Evolutionary conservation across 2,888 invertebrate genomes (phyloP).

Genomic region (Drosophila pullipes): DNA sequence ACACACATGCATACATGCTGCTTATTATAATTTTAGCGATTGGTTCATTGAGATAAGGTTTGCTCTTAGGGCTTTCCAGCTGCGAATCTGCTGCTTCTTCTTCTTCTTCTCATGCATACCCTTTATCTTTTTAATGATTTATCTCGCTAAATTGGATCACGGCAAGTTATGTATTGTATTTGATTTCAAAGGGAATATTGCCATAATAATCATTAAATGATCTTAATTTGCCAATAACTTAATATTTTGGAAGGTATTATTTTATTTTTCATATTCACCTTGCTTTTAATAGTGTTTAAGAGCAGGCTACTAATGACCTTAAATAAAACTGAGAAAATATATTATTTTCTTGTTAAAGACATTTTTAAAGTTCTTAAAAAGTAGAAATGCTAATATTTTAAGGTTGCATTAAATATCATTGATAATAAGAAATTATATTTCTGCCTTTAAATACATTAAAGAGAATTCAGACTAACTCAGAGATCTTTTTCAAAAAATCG

Average conservation of each 20-base stretch:
- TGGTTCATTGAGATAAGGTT: slow-evolving; percentile 34
- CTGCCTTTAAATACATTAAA: neutral
- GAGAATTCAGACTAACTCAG: neutral
- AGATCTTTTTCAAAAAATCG: neutral
- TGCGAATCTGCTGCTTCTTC: neutral
- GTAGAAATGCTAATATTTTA: too few relatives aligned
- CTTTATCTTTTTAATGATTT: slow-evolving; percentile 47
- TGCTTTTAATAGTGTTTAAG: neutral
- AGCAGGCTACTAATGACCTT: neutral
- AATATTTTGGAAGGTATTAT: neutral
- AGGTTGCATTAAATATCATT: neutral
- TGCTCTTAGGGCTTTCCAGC: slow-evolving; percentile 4
- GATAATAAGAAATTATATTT: neutral
- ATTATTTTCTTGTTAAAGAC: too few relatives aligned
- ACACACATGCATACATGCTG: neutral
- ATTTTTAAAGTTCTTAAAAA: too few relatives aligned
- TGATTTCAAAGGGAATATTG: neutral
- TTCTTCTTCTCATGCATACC: slow-evolving; percentile 1
- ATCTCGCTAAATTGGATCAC: slow-evolving; percentile 31
- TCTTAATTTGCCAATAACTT: neutral
- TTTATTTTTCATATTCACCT: too few relatives aligned
- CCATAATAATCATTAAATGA: neutral
- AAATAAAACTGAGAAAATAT: neutral
- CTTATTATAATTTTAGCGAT: slow-evolving; percentile 59
- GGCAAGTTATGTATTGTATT: neutral